These are phyloP conservation scores for Eurosta solidaginis DNA, from an alignment of 1,140 invertebrate species.

Conservation along the genomic window DNA sequence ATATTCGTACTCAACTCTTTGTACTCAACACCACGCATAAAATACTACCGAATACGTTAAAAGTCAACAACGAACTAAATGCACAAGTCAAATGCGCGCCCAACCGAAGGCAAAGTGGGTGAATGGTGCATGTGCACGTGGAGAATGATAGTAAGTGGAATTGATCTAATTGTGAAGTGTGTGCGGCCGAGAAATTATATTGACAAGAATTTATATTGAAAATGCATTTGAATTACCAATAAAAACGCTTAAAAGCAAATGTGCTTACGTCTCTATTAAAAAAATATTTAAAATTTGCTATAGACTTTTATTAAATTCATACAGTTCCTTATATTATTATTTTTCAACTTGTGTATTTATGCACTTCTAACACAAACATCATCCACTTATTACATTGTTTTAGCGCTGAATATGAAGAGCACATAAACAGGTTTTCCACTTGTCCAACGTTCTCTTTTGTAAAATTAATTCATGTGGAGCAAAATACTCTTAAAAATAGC, in stretches of 20 bases:
- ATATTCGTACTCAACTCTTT: not conserved
- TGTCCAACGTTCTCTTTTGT: not conserved
- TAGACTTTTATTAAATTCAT: no score
- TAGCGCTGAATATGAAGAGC: not conserved
- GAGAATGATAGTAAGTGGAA: not conserved
- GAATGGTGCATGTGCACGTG: not conserved
- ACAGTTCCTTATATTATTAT: not conserved
- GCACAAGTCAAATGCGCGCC: constrained; percentile 13
- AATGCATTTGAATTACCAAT: no score
- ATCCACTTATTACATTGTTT: not conserved
- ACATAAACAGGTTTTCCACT: not conserved
- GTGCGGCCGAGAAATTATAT: no score
- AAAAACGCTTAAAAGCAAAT: no score
- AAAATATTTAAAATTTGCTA: no score
- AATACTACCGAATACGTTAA: not conserved
- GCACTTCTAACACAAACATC: not conserved
- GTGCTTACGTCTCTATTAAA: no score
- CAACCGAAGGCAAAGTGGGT: not conserved
- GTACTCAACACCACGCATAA: not conserved
- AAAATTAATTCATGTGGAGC: not conserved
- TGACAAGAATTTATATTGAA: no score
- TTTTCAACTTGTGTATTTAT: not conserved
- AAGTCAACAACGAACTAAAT: not conserved
- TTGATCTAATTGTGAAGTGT: not conserved
- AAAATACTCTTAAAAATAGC: not conserved